phyloP scores from a whole-genome alignment of 2,888 invertebrate species.

The Drosophila paracracens region DNA sequence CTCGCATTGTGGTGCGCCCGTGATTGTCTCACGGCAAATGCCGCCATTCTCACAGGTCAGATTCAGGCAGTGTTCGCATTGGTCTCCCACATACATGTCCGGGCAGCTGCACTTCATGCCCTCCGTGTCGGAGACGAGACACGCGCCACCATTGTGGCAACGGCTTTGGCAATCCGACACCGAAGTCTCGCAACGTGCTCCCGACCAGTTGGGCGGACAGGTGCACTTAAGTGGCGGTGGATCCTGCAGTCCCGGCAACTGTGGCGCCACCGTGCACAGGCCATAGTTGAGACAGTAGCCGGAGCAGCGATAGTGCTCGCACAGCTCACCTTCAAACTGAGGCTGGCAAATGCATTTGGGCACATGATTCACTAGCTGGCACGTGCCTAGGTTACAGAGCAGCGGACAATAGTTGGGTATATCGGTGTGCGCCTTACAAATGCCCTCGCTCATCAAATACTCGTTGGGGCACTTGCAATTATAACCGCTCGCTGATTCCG shows the following conservation, averaged over 20 bases:
- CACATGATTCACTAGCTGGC: constrained; percentile 86
- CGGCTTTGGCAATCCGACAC: constrained; percentile 86
- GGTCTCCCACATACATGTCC: constrained; percentile 86
- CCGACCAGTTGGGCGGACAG: constrained; percentile 88
- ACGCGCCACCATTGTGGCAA: constrained; percentile 88
- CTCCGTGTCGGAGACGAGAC: constrained; percentile 83
- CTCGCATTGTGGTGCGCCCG: constrained; percentile 85
- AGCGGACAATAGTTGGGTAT: constrained; percentile 86
- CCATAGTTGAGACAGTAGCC: constrained; percentile 89
- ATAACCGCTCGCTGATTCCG: constrained; percentile 83
- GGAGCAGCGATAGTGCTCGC: constrained; percentile 90
- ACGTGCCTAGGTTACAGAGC: constrained; percentile 88
- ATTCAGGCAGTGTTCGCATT: constrained; percentile 87
- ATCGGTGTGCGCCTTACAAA: constrained; percentile 81
- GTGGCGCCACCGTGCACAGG: constrained; percentile 85
- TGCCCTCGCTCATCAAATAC: constrained; percentile 82
- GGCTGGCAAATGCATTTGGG: constrained; percentile 89
- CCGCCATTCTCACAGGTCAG: constrained; percentile 88
- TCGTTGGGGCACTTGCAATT: constrained; percentile 87
- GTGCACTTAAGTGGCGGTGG: constrained; percentile 86
- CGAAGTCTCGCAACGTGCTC: constrained; percentile 88
- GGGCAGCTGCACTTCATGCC: constrained; percentile 86
- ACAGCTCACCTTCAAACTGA: constrained; percentile 88
- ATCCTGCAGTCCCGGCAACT: constrained; percentile 75
- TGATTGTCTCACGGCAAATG: constrained; percentile 85